A percentile compares a stretch with the other conserved stretches of the same genome.
phyloP scores from a whole-genome alignment of 2,888 invertebrate genomes.

The Hoplodrina blanda region DNA sequence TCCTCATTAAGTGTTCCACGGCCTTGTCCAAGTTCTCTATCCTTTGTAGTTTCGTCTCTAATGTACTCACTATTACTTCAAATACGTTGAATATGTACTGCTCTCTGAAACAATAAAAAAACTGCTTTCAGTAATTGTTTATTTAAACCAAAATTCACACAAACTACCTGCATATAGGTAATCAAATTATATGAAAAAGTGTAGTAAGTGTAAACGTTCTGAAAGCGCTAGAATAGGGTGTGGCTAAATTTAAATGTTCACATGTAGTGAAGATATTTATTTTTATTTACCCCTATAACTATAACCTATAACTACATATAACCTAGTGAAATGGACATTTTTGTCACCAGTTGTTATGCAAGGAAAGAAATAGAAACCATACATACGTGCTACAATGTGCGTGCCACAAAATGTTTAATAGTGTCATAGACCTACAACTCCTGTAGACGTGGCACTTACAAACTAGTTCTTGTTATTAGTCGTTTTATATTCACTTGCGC shows the following conservation, averaged over 20 bases:
- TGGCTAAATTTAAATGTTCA: too few species aligned
- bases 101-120: slow-evolving; percentile 92
- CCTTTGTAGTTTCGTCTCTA: slow-evolving; percentile 96
- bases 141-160: not conserved
- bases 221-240: not conserved
- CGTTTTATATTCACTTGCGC: slow-evolving; percentile 32
- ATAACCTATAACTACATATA: too few species aligned
- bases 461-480: slow-evolving; percentile 30
- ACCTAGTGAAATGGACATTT: slow-evolving; percentile 70
- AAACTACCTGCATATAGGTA: not conserved
- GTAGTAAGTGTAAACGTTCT: not conserved
- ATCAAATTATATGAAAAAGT: too few species aligned
- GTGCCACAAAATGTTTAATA: slow-evolving; percentile 59
- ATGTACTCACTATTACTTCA: slow-evolving; percentile 96
- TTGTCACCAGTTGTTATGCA: slow-evolving; percentile 68
- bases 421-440: slow-evolving; percentile 46
- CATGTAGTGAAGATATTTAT: not conserved
- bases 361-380: slow-evolving; percentile 75
- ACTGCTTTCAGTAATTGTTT: not conserved
- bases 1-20: slow-evolving; percentile 96
- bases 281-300: slow-evolving; percentile 21
- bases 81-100: slow-evolving; percentile 97
- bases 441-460: slow-evolving; percentile 31
- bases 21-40: slow-evolving; percentile 97
- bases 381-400: slow-evolving; percentile 69